These are phyloP conservation scores for Ichneumoninae sp. DNA, from an alignment of 2,888 invertebrate genomes.

Conservation along the genomic window DNA sequence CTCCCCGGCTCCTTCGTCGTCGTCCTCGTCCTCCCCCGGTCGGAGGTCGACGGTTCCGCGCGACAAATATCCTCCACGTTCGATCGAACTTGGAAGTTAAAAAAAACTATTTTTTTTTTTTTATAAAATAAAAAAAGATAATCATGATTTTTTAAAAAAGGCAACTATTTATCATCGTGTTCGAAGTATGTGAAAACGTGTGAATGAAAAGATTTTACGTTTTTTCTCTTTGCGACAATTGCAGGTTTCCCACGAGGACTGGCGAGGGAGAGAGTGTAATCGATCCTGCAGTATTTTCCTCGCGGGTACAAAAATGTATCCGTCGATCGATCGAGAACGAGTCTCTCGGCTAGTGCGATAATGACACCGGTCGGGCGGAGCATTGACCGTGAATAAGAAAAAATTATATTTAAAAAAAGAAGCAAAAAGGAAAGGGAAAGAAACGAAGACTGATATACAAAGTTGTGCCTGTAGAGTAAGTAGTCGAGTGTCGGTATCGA, in stretches of 20 bases:
- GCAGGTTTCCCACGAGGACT: slow-evolving; percentile 34
- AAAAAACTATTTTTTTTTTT: neutral
- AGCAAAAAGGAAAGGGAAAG: neutral
- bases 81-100: neutral
- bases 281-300: slow-evolving; percentile 34
- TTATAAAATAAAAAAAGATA: neutral
- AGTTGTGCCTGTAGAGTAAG: neutral
- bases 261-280: slow-evolving; percentile 43
- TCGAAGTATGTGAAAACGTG: neutral
- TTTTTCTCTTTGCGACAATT: slow-evolving; percentile 9
- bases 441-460: slow-evolving; percentile 7
- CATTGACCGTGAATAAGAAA: slow-evolving; percentile 63
- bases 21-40: slow-evolving; percentile 40
- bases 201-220: neutral
- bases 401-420: slow-evolving; percentile 12
- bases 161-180: neutral
- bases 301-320: neutral
- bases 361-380: slow-evolving; percentile 62
- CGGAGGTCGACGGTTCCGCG: slow-evolving; percentile 40
- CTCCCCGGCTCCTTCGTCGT: slow-evolving; percentile 52
- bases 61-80: slow-evolving; percentile 7
- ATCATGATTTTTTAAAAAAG: neutral
- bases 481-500: slow-evolving; percentile 7
- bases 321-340: slow-evolving; percentile 54
- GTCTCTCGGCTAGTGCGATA: slow-evolving; percentile 57